Evolutionary conservation across 2,797 vertebrate species (phyloP), one percentile per base, ranked within the genome.

Genomic region (Thalassophryne amazonica): DNA sequence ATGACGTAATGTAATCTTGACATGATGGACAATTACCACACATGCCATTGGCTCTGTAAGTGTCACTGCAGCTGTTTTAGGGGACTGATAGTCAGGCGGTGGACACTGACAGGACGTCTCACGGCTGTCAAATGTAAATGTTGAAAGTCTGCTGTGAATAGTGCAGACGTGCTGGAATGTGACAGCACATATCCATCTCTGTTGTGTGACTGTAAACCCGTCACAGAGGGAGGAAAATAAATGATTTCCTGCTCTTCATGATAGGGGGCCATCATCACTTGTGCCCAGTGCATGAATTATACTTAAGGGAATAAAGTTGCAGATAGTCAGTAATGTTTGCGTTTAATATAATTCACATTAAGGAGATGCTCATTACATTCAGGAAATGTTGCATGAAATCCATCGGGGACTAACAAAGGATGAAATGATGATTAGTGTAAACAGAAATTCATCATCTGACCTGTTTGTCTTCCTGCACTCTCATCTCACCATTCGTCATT

Each of bases 351-450:
- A 51, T 55, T 49, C 23, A 38, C 50, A 33, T 60, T 30, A 23
- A 67, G 69, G 46, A 13, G 46, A 38, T 34, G 34, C 32, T 55
- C 69, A 71, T 78, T 37, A 61, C 29, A 40, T 51, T 36, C 23
- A 28, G 30, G 56, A 59, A 13, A 43, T 31, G 4, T 43, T 69
- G 75, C 33, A 68, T 74, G 20, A 38, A 51, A 32, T 66, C 43
- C 63, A 59, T 65, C 58, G 60, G 18, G 4, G 17, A 46, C 47
- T 18, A 51, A 63, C 59, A 36, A 53, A 31, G 24, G 53, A 61
- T 60, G 46, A 41, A 52, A 16, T 84, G 61, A 75, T 68, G 39
- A 14, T 4, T 7, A 12, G 10, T 3, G 15, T 32, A 57, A 69
- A 68, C 32, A 50, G 43, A 46, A 43, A 39, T 47, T 46, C 10